Percentiles rank a stretch among this genome's conserved stretches.
Conservation (phyloP, 2,113 vertebrate species). For the Elgaria multicarinata region DNA sequence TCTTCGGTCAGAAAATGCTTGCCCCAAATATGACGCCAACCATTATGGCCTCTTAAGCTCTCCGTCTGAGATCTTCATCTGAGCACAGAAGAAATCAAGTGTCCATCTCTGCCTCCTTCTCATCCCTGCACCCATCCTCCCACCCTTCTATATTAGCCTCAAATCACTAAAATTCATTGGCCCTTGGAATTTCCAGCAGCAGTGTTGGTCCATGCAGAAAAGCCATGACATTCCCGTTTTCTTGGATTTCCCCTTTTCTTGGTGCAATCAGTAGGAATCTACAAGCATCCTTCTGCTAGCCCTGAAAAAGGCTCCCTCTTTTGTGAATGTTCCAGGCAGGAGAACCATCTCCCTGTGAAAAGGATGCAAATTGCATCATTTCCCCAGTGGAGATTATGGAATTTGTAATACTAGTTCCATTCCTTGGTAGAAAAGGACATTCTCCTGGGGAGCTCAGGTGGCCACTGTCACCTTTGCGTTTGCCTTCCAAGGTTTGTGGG, state of each 20-base stretch:
- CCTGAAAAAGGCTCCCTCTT: background rate
- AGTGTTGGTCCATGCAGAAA: background rate
- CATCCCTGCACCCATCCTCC: background rate
- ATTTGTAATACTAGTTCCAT: background rate
- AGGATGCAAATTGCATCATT: background rate
- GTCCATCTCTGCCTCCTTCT: background rate
- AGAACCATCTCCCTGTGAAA: background rate
- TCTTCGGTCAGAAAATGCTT: background rate
- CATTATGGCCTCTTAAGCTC: background rate
- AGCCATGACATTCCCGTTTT: background rate
- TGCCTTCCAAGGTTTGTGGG: too few relatives aligned
- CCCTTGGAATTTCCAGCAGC: background rate
- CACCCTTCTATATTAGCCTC: background rate
- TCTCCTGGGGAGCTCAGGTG: too few relatives aligned
- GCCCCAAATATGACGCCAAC: background rate
- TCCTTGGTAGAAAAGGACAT: too few relatives aligned
- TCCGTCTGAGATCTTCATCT: background rate
- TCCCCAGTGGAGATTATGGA: background rate
- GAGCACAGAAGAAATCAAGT: background rate
- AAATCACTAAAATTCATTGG: background rate
- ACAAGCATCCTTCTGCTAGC: too few relatives aligned
- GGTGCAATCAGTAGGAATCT: too few relatives aligned
- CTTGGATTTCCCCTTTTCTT: too few relatives aligned
- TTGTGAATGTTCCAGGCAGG: background rate
- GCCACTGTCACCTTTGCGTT: too few relatives aligned